A percentile compares a stretch with the other conserved stretches of the same genome.
Conservation (phyloP, 2,113 vertebrate genomes). For the Perognathus longimembris region DNA sequence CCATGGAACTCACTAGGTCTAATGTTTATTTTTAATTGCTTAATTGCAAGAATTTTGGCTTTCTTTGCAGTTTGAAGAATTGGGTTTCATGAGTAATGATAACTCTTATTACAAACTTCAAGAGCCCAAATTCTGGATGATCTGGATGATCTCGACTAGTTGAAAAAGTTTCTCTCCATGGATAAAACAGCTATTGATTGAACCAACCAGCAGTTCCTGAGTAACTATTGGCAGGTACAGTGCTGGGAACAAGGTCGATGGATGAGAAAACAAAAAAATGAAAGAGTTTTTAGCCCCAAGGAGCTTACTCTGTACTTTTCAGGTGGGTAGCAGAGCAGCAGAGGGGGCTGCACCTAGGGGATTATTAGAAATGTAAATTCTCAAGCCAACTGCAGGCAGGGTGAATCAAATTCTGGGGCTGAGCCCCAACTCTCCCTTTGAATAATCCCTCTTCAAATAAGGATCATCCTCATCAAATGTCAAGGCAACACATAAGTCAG, state of each 20-base stretch:
- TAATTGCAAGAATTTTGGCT: constrained; percentile 25
- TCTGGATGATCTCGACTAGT: constrained; percentile 26
- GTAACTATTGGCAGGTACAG: not conserved
- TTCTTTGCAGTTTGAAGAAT: constrained; percentile 50
- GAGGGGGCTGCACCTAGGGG: not conserved
- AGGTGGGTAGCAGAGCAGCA: not conserved
- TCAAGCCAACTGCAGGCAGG: not conserved
- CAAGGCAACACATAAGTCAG: not conserved
- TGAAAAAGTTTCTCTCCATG: not conserved
- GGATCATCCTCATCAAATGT: constrained; percentile 23
- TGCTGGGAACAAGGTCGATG: not conserved
- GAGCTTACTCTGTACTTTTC: not conserved
- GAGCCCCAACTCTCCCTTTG: not conserved
- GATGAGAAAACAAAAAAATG: not conserved
- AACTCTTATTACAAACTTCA: constrained; percentile 37
- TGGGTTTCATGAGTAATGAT: constrained; percentile 33
- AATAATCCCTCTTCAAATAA: constrained; percentile 51
- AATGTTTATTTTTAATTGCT: constrained; percentile 47
- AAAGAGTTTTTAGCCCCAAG: not conserved
- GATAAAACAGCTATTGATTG: constrained; percentile 5
- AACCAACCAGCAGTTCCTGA: not conserved
- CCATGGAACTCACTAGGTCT: constrained; percentile 56
- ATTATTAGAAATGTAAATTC: constrained; percentile 1
- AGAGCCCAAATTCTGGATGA: constrained; percentile 35
- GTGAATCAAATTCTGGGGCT: too few species aligned